A percentile compares a stretch with the other conserved stretches of the same genome.
Evolutionary conservation across 1,140 invertebrate species (phyloP).

Genomic region (Stenopsyche tienmushanensis): DNA sequence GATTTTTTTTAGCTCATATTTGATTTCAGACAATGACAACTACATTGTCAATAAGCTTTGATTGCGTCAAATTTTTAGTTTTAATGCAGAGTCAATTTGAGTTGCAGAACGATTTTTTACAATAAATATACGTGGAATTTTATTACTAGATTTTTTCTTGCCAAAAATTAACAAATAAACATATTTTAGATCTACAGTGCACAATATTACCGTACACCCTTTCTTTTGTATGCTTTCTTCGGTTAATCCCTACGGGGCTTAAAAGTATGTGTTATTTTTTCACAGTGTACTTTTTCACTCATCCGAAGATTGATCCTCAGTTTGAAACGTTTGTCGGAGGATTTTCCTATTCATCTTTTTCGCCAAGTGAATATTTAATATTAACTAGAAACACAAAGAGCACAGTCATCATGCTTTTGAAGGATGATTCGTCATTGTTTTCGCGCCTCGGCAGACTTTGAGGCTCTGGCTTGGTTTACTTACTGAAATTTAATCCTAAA

Average conservation of each 20-base stretch:
- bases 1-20: too few species aligned
- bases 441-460: conserved; percentile 27
- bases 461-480: conserved; percentile 28
- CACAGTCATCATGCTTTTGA: conserved; percentile 25
- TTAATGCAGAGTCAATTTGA: too few species aligned
- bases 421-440: conserved; percentile 31
- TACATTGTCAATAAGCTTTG: too few species aligned
- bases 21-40: too few species aligned
- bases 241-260: conserved; percentile 10
- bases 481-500: too few species aligned
- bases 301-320: neutral
- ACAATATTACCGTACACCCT: too few species aligned
- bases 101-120: too few species aligned
- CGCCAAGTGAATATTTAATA: conserved; percentile 40
- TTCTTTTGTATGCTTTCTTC: neutral
- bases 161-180: too few species aligned
- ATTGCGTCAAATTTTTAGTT: too few species aligned
- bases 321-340: conserved; percentile 34
- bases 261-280: neutral
- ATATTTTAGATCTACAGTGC: too few species aligned
- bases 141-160: too few species aligned
- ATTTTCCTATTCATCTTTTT: conserved; percentile 29
- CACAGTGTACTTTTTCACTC: conserved; percentile 18
- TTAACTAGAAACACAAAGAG: conserved; percentile 38
- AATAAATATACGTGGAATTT: too few species aligned